Evolutionary conservation across 2,797 vertebrate species (phyloP).

Genomic region (Crocidura indochinensis): DNA sequence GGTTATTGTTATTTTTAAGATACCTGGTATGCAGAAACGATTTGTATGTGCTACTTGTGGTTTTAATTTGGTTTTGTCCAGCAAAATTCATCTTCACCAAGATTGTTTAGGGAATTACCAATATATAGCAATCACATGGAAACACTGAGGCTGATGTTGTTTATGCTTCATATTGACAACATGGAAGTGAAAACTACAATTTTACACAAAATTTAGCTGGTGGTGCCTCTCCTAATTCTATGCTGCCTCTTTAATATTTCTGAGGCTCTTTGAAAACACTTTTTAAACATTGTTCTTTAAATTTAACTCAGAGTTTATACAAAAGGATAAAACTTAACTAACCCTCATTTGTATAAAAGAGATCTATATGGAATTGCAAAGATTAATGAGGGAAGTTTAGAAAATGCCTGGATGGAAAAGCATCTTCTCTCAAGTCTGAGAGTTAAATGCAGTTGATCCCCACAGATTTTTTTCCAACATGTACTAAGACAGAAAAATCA

Average conservation of each 20-base stretch:
- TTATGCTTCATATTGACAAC: not conserved
- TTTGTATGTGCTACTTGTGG: not conserved
- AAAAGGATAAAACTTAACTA: slow-evolving; percentile 4
- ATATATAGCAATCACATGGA: slow-evolving; percentile 4
- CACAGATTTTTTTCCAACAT: slow-evolving; percentile 35
- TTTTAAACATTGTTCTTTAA: not conserved
- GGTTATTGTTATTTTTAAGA: not conserved
- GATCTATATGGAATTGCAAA: slow-evolving; percentile 40
- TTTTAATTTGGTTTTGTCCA: not conserved
- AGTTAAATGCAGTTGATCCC: slow-evolving; percentile 46
- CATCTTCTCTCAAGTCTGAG: slow-evolving; percentile 32
- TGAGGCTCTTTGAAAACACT: slow-evolving; percentile 28
- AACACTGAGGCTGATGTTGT: not conserved
- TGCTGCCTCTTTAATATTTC: not conserved
- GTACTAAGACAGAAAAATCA: slow-evolving; percentile 65
- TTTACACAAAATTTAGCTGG: slow-evolving; percentile 8
- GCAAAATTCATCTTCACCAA: slow-evolving; percentile 35
- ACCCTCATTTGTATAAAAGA: slow-evolving; percentile 49
- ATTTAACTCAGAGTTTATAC: slow-evolving; percentile 2
- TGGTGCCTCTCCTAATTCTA: not conserved
- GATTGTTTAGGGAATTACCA: slow-evolving; percentile 23
- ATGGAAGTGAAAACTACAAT: slow-evolving; percentile 11
- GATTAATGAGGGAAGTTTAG: slow-evolving; percentile 51
- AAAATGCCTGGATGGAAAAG: slow-evolving; percentile 20
- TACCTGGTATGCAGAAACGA: not conserved